These are phyloP conservation scores for Lepidocyrtoides sp. DNA, from an alignment of 2,888 invertebrate species.

Conservation along the genomic window DNA sequence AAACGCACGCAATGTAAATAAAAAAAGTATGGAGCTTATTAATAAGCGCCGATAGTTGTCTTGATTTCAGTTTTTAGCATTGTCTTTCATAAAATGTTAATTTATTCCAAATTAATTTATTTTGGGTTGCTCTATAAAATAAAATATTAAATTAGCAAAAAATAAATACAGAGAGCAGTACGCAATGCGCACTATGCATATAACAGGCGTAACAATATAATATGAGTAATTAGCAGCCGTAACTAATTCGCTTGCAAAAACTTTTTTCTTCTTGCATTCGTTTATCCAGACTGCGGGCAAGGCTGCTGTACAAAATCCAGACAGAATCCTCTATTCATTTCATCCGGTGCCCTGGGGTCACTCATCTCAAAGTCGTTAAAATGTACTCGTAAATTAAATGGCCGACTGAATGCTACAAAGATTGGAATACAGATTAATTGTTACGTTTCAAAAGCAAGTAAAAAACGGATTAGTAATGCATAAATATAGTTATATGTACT, in stretches of 20 bases:
- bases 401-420: constrained; percentile 84
- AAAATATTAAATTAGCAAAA: neutral
- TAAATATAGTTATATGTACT: constrained; percentile 86
- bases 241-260: no score
- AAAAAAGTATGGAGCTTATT: no score
- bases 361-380: constrained; percentile 85
- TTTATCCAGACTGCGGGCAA: constrained; percentile 56
- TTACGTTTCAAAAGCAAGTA: neutral
- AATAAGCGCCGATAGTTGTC: no score
- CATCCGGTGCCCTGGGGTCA: constrained; percentile 84
- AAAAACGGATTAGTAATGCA: neutral
- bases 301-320: constrained; percentile 85
- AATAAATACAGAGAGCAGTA: neutral
- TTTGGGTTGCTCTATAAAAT: no score
- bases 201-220: neutral
- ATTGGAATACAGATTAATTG: neutral
- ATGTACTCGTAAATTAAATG: constrained; percentile 84
- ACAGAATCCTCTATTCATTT: constrained; percentile 81
- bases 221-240: no score
- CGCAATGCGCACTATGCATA: neutral
- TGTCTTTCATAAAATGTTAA: no score
- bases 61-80: no score
- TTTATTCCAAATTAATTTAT: no score
- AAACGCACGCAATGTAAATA: no score
- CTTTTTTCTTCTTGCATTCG: no score